A percentile compares a stretch with the other conserved stretches of the same genome.
These are phyloP conservation scores for Helobdella robusta DNA, from an alignment of 2,888 invertebrate genomes.

Conservation along the genomic window DNA sequence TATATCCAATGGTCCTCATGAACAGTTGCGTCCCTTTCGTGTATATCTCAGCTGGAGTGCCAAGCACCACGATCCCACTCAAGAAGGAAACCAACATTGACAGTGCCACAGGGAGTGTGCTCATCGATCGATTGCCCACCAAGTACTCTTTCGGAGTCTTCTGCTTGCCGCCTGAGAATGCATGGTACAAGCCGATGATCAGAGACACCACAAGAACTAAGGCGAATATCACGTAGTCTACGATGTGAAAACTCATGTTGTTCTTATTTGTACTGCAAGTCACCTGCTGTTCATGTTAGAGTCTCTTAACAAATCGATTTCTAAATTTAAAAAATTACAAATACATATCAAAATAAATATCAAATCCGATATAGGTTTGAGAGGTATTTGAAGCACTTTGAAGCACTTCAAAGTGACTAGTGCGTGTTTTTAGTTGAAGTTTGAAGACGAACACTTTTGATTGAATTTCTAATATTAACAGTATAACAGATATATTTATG, in stretches of 20 bases:
- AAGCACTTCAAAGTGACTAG: too few species aligned
- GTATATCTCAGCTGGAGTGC: conserved; percentile 36
- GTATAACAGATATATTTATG: too few species aligned
- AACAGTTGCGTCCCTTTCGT: conserved; percentile 35
- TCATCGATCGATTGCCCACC: conserved; percentile 31
- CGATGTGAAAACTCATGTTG: conserved; percentile 30
- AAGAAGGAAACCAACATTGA: conserved; percentile 36
- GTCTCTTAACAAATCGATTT: too few species aligned
- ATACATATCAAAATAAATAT: too few species aligned
- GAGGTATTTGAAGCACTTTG: too few species aligned
- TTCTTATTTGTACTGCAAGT: too few species aligned
- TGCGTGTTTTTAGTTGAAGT: too few species aligned
- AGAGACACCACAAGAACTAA: conserved; percentile 27
- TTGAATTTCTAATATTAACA: too few species aligned
- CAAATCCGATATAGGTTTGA: too few species aligned
- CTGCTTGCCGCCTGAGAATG: conserved; percentile 33
- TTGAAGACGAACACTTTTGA: too few species aligned
- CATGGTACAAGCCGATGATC: conserved; percentile 34
- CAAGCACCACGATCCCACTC: conserved; percentile 35
- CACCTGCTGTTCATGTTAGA: too few species aligned
- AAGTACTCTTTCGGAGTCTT: conserved; percentile 33
- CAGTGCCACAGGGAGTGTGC: conserved; percentile 34
- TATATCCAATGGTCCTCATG: conserved; percentile 34
- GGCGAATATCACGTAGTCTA: conserved; percentile 32
- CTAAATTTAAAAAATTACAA: too few species aligned